Evolutionary conservation across 2,888 invertebrate genomes (phyloP).

Genomic region (Drosophila buzzatii): DNA sequence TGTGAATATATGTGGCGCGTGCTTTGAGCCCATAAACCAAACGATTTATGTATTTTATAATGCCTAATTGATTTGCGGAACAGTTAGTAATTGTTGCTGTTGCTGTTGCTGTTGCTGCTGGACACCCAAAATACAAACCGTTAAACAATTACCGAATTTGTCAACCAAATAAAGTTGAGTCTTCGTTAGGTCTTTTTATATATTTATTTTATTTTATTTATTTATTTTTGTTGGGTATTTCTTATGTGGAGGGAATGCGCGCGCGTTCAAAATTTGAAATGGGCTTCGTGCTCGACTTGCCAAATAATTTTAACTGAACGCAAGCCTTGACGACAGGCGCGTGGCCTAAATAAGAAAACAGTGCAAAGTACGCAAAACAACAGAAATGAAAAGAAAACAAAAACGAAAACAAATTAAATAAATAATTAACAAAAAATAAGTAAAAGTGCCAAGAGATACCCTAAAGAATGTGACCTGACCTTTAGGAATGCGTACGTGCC

Average conservation of each 20-base stretch:
- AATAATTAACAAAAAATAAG: neutral
- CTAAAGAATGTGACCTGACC: neutral
- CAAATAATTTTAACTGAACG: slow-evolving; percentile 59
- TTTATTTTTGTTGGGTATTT: slow-evolving; percentile 15
- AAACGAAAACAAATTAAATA: neutral
- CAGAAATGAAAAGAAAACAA: neutral
- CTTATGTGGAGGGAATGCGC: slow-evolving; percentile 20
- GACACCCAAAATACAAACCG: slow-evolving; percentile 17
- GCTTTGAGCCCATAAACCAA: slow-evolving; percentile 47
- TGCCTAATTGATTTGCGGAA: slow-evolving; percentile 68
- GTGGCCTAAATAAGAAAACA: slow-evolving; percentile 75
- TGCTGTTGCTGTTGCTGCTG: neutral
- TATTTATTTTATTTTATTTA: slow-evolving; percentile 13
- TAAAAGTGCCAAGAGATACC: neutral
- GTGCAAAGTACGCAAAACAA: slow-evolving; percentile 30
- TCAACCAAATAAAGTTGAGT: slow-evolving; percentile 19
- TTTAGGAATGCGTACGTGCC: neutral
- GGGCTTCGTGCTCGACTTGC: slow-evolving; percentile 72
- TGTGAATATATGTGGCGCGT: slow-evolving; percentile 57
- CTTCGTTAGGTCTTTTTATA: neutral
- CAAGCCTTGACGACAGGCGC: slow-evolving; percentile 63
- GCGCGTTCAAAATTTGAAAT: slow-evolving; percentile 64
- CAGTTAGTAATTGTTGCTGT: slow-evolving; percentile 37
- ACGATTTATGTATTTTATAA: slow-evolving; percentile 67
- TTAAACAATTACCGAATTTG: slow-evolving; percentile 43